Percentiles rank a stretch among this genome's conserved stretches.
These are phyloP conservation scores for Pogonus chalceus DNA, from an alignment of 1,140 invertebrate genomes.

Conservation along the genomic window DNA sequence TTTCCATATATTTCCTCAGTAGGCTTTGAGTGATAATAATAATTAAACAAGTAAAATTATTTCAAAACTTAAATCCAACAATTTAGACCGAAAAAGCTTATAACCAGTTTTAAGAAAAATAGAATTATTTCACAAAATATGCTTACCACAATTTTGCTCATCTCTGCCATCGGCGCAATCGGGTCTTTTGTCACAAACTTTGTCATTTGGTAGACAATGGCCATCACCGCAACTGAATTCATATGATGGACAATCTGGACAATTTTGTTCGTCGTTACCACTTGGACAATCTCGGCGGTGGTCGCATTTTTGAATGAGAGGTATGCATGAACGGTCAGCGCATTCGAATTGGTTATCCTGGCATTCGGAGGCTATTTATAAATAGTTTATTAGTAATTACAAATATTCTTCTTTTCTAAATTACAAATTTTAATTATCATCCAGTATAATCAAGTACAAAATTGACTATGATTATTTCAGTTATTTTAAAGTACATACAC, in stretches of 20 bases:
- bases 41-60: neutral
- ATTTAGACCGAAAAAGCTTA: neutral
- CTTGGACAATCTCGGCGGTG: constrained; percentile 54
- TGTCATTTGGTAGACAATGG: constrained; percentile 83
- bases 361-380: constrained; percentile 25
- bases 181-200: constrained; percentile 77
- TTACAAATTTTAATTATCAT: too few relatives aligned
- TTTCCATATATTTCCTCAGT: constrained; percentile 2
- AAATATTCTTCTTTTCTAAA: too few relatives aligned
- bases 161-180: constrained; percentile 85
- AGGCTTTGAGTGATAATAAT: constrained; percentile 2
- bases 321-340: constrained; percentile 55
- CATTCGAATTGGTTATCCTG: constrained; percentile 47
- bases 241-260: constrained; percentile 42
- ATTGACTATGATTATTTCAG: too few relatives aligned
- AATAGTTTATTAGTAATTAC: neutral
- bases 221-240: constrained; percentile 58
- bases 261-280: constrained; percentile 56
- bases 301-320: constrained; percentile 51
- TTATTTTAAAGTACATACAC: too few relatives aligned
- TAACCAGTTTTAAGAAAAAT: too few relatives aligned
- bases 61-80: neutral
- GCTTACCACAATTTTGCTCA: constrained; percentile 82
- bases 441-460: too few relatives aligned
- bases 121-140: neutral